These are phyloP conservation scores for Heliopora coerulea DNA, from an alignment of 92 coral and sea anemone species.

Conservation along the genomic window DNA sequence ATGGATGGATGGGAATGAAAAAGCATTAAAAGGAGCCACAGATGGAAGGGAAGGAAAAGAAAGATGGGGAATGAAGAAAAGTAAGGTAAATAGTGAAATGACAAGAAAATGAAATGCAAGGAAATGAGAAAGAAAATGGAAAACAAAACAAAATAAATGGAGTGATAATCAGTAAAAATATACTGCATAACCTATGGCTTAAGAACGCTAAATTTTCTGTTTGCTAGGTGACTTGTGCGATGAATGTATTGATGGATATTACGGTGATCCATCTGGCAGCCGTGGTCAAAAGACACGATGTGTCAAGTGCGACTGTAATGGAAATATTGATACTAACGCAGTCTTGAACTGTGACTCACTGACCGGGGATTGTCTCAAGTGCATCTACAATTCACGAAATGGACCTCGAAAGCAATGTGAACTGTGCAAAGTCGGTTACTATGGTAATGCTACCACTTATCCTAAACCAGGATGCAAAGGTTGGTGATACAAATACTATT, in stretches of 20 bases:
- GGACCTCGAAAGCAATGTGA: conserved; percentile 84
- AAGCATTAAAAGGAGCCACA: too few relatives aligned
- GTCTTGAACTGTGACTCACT: conserved; percentile 79
- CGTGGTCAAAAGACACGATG: conserved; percentile 69
- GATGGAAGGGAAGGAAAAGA: too few relatives aligned
- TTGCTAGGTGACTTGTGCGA: conserved; percentile 63
- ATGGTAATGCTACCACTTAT: conserved; percentile 87
- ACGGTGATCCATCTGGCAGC: conserved; percentile 83
- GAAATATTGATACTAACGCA: conserved; percentile 89
- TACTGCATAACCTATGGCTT: too few relatives aligned
- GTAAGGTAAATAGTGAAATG: too few relatives aligned
- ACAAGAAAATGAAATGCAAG: too few relatives aligned
- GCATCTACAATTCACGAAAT: conserved; percentile 84
- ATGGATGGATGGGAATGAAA: too few relatives aligned
- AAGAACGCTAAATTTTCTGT: not conserved
- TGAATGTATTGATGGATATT: conserved; percentile 88
- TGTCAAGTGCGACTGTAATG: conserved; percentile 90
- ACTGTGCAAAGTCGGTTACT: conserved; percentile 78
- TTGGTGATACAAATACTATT: too few relatives aligned
- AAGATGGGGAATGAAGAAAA: too few relatives aligned
- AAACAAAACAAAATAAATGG: too few relatives aligned
- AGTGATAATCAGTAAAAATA: too few relatives aligned
- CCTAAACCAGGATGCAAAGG: conserved; percentile 96
- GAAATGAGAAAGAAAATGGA: too few relatives aligned
- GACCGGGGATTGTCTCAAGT: conserved; percentile 90